These are phyloP conservation scores for Pristionchus fissidentatus DNA, from an alignment of 2,888 invertebrate species.

Conservation along the genomic window DNA sequence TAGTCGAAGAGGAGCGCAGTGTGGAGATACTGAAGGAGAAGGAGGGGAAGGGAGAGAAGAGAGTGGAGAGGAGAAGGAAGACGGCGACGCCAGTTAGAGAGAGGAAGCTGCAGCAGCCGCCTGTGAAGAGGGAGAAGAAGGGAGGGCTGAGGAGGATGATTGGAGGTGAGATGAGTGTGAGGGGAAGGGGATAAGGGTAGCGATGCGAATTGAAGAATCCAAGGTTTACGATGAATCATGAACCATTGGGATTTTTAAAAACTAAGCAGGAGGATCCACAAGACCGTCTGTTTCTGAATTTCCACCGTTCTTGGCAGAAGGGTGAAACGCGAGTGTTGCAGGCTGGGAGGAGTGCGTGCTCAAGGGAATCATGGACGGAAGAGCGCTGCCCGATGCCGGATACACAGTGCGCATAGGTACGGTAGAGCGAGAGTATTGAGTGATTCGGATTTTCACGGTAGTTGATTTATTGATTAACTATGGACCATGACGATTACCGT, in stretches of 20 bases:
- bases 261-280: no score
- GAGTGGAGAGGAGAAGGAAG: neutral
- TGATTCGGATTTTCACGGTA: neutral
- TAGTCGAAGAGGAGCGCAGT: neutral
- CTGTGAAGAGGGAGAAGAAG: slow-evolving; percentile 4
- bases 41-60: slow-evolving; percentile 10
- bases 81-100: neutral
- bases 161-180: slow-evolving; percentile 21
- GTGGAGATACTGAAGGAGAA: neutral
- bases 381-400: neutral
- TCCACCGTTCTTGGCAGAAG: neutral
- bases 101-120: neutral
- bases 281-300: neutral
- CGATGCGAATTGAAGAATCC: neutral
- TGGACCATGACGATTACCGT: neutral
- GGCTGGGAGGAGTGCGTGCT: slow-evolving; percentile 35
- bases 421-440: neutral
- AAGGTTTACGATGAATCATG: no score
- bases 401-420: neutral
- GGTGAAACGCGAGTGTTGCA: neutral
- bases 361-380: slow-evolving; percentile 17
- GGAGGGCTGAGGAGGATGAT: slow-evolving; percentile 6
- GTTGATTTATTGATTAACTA: neutral
- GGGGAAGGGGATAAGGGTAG: neutral
- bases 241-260: no score